Evolutionary conservation across 2,113 vertebrate genomes (phyloP).

Genomic region (Vombatus ursinus): DNA sequence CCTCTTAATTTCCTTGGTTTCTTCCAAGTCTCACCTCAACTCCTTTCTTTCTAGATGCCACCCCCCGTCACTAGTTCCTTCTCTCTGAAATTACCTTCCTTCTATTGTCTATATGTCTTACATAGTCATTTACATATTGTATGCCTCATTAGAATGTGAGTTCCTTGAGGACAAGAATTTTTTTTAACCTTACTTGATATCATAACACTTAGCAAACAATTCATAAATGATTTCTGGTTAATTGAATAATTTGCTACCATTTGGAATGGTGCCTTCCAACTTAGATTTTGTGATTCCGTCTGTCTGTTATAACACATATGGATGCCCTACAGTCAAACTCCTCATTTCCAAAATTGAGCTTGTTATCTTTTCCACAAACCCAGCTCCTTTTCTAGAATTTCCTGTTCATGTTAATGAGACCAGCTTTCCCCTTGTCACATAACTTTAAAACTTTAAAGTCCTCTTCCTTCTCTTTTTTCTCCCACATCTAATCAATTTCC

Average conservation of each 20-base stretch:
- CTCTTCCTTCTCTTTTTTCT: neutral
- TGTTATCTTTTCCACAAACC: neutral
- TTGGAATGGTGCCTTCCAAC: no score
- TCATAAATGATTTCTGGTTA: no score
- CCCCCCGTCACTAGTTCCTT: neutral
- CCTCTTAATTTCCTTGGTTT: neutral
- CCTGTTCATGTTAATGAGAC: slow-evolving; percentile 3
- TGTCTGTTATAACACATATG: no score
- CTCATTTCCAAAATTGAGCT: neutral
- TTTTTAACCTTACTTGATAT: no score
- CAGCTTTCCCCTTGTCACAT: neutral
- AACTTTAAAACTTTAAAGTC: neutral
- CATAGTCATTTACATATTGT: neutral
- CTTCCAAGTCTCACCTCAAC: neutral
- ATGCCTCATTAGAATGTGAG: no score
- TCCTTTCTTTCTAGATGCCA: neutral
- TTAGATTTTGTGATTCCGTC: no score
- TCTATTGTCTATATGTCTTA: neutral
- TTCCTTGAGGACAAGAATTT: no score
- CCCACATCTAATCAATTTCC: no score
- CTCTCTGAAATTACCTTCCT: neutral
- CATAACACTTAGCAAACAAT: no score
- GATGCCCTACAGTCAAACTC: slow-evolving; percentile 1
- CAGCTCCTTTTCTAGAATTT: neutral
- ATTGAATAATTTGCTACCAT: no score